Base-by-base conservation (phyloP, 1,140 invertebrate species). In the Chionoecetes opilio region DNA sequence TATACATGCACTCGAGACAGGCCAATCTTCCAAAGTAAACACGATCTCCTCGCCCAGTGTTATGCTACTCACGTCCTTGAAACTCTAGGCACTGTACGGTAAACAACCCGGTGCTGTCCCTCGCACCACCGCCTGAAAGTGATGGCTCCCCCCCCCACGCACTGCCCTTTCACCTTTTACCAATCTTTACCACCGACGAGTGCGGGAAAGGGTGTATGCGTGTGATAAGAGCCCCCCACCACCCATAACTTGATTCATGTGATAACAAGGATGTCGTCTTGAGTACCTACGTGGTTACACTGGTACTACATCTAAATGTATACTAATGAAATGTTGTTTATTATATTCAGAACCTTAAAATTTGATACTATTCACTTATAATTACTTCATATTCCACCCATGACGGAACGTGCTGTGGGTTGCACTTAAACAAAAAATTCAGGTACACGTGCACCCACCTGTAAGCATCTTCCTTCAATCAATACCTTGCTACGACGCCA, bases 371-470 rank as follows among this genome's bases (percentile, higher is more conserved):
- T n/a, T n/a, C n/a, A n/a, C n/a, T n/a, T n/a, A n/a, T n/a, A n/a
- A n/a, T n/a, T n/a, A n/a, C n/a, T n/a, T n/a, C n/a, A n/a, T n/a
- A n/a, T n/a, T n/a, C n/a, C n/a, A n/a, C n/a, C n/a, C 46, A 53
- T 11, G 21, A 53, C 46, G 21, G 46, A 53, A 11, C 11, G 21
- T 53, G 46, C 14, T 41, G 38, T 53, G 8, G 11, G 63, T 17
- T 75, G n/a, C 63, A 75, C 63, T 75, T 53, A 14, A 53, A 53
- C 9, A 14, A 9, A 9, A 17, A 14, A 5, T 17, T 21, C 21
- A 75, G 21, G 63, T n/a, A 75, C 63, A 75, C 63, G 63, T 75
- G 63, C 63, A 75, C 63, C 63, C 63, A 75, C 63, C 63, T 75
- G 63, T 5, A 5, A 26, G 63, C 63, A n/a, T 75, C 63, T 75